Percentiles rank a stretch among this genome's conserved stretches.
Evolutionary conservation across 2,113 vertebrate species (phyloP).

Genomic region (Gorilla gorilla): DNA sequence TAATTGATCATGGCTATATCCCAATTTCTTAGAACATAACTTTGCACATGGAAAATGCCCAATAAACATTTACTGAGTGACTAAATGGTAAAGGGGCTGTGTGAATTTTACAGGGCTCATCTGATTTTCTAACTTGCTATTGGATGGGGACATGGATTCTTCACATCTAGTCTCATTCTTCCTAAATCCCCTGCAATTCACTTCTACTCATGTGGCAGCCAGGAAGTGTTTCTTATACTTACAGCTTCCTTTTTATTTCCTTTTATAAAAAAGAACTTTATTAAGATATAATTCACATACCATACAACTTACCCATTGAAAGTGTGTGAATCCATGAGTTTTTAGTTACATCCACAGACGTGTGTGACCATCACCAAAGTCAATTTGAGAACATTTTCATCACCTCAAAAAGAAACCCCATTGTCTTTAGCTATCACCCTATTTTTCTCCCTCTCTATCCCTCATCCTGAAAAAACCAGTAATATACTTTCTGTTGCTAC

Average conservation of each 20-base stretch:
- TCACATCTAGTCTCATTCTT: neutral
- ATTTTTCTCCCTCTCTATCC: neutral
- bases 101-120: neutral
- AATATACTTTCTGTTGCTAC: neutral
- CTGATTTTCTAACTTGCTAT: neutral
- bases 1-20: neutral
- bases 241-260: neutral
- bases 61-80: neutral
- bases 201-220: neutral
- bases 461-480: neutral
- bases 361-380: neutral
- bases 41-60: neutral
- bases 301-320: neutral
- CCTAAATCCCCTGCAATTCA: neutral
- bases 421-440: neutral
- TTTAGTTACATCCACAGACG: neutral
- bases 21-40: neutral
- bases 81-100: neutral
- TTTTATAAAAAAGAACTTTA: neutral
- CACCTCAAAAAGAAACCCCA: neutral
- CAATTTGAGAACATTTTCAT: constrained; percentile 1
- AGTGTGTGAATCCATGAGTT: neutral
- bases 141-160: neutral
- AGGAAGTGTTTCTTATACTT: neutral
- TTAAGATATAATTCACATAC: neutral